phyloP scores from a whole-genome alignment of 2,113 vertebrate species.

The Paramisgurnus dabryanus region DNA sequence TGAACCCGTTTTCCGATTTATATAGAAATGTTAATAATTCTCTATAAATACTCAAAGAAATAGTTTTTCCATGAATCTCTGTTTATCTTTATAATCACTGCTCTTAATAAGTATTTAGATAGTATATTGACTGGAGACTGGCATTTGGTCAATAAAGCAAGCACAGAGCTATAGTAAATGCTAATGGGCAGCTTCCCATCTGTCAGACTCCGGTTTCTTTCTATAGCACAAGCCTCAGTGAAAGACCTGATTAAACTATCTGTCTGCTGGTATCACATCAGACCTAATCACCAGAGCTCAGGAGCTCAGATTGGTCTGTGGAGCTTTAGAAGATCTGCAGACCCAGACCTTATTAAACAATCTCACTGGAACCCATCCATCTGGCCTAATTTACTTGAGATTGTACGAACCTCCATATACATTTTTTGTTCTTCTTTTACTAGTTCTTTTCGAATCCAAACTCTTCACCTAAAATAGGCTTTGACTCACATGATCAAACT shows the following conservation, averaged over 20 bases:
- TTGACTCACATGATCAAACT: neutral
- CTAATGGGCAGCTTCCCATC: constrained; percentile 12
- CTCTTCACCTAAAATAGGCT: neutral
- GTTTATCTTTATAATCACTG: constrained; percentile 10
- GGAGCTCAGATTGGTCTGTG: constrained; percentile 30
- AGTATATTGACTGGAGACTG: neutral
- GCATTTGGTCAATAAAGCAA: neutral
- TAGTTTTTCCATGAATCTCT: neutral
- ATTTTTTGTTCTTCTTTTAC: neutral
- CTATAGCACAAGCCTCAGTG: neutral
- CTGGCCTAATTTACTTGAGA: constrained; percentile 36
- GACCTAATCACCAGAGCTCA: constrained; percentile 44
- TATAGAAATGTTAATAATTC: too few relatives aligned
- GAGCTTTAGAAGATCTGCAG: constrained; percentile 24
- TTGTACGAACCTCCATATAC: neutral
- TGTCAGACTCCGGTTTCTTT: constrained; percentile 18
- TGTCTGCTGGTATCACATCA: constrained; percentile 32
- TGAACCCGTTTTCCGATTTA: neutral
- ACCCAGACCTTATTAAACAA: constrained; percentile 24
- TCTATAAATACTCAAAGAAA: neutral
- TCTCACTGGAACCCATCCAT: constrained; percentile 39
- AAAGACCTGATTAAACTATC: constrained; percentile 46
- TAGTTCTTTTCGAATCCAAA: neutral
- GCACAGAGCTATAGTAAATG: constrained; percentile 3
- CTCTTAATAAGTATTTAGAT: neutral